A percentile compares a stretch with the other conserved stretches of the same genome.
Conservation (phyloP, 2,888 invertebrate species). For the Apoda limacodes region DNA sequence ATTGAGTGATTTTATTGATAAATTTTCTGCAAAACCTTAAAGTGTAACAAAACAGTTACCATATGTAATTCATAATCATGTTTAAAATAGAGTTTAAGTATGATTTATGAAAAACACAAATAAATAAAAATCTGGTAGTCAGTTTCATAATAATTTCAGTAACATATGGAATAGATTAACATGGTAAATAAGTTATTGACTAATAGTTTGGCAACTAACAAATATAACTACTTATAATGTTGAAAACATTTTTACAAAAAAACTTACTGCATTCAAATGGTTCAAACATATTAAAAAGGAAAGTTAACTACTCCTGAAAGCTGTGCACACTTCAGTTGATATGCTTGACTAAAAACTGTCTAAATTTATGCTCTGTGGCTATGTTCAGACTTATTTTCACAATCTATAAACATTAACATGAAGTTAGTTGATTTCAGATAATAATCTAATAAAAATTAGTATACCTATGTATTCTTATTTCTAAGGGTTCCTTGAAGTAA, state of each 20-base stretch:
- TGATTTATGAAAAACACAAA: not conserved
- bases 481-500: too few relatives aligned
- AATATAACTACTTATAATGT: too few relatives aligned
- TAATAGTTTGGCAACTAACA: too few relatives aligned
- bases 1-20: too few relatives aligned
- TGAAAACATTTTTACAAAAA: conserved; percentile 2
- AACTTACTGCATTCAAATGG: conserved; percentile 50
- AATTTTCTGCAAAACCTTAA: too few relatives aligned
- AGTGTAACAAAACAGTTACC: too few relatives aligned
- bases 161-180: not conserved
- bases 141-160: not conserved
- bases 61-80: not conserved
- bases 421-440: not conserved
- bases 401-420: not conserved
- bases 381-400: conserved; percentile 31
- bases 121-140: not conserved
- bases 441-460: not conserved
- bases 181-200: too few relatives aligned
- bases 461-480: too few relatives aligned
- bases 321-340: conserved; percentile 24
- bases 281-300: conserved; percentile 18
- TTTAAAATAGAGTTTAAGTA: not conserved
- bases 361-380: conserved; percentile 33
- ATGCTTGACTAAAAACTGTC: conserved; percentile 49
- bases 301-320: conserved; percentile 19